These are phyloP conservation scores for Mesopsocus fuscifrons DNA, from an alignment of 2,888 invertebrate species.

Conservation along the genomic window DNA sequence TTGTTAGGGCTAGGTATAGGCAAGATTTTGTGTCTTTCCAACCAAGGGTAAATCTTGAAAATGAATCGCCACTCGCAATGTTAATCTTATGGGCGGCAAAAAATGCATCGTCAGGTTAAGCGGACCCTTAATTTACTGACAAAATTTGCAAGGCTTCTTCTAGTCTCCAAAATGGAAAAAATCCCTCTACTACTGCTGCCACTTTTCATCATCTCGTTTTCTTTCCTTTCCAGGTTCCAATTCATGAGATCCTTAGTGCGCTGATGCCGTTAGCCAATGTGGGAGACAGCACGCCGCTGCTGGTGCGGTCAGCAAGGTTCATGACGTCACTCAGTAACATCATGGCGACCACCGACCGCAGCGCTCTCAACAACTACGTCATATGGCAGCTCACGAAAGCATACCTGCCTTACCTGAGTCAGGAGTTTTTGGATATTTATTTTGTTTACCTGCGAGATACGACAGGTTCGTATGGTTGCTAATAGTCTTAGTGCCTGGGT, in stretches of 20 bases:
- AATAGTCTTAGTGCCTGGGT: too few species aligned
- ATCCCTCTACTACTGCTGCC: not conserved
- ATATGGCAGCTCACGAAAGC: slow-evolving; percentile 34
- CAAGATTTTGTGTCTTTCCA: too few species aligned
- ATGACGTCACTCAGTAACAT: slow-evolving; percentile 30
- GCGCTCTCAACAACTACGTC: slow-evolving; percentile 14
- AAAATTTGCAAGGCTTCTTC: too few species aligned
- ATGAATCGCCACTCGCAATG: too few species aligned
- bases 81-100: too few species aligned
- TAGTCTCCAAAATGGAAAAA: too few species aligned
- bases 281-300: slow-evolving; percentile 30
- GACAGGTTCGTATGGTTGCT: slow-evolving; percentile 16
- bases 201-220: not conserved
- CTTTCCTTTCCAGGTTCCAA: slow-evolving; percentile 24
- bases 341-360: slow-evolving; percentile 29
- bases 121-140: too few species aligned
- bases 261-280: slow-evolving; percentile 30
- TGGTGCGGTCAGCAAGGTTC: slow-evolving; percentile 31
- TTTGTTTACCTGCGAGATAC: slow-evolving; percentile 17
- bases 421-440: slow-evolving; percentile 17
- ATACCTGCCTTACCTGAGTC: slow-evolving; percentile 33
- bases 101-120: too few species aligned
- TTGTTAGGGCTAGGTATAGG: too few species aligned
- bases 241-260: slow-evolving; percentile 27
- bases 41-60: too few species aligned